Evolutionary conservation across 30 jellyfish, hydroid and myxozoan genomes (phyloP), one percentile per base, ranked within the genome.

Genomic region (Aurelia coerulea): DNA sequence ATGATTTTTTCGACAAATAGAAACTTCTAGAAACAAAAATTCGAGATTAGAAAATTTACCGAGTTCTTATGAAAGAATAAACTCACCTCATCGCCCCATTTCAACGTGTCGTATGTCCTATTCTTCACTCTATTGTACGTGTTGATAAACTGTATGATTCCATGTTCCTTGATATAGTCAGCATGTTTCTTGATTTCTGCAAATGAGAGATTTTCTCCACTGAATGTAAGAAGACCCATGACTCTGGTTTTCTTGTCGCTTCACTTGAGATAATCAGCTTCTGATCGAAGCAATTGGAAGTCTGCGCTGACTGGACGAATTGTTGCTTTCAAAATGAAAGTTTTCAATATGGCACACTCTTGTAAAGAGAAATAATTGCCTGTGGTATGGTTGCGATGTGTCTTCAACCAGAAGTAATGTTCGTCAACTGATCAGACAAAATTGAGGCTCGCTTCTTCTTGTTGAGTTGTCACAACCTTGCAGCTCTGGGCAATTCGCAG

Each of bases 31-130:
- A 7, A 46, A 46, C 14, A 46, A 46, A 46, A 46, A 46, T 46
- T 0, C 12, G 14, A 46, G 6, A 6, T 8, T 0, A 7, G 56
- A 6, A 9, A 46, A 46, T 46, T 46, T 46, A 46, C 8, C 6
- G 56, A 46, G 0, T 42, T 46, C 14, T 46, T 1, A 46, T 46
- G 11, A 56, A 33, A 42, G 31, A 19, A 2, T 0, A 42, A 2
- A 50, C 89, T 32, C 76, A 96, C 99, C 98, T 96, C 99, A 69
- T 96, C 99, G 72, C 99, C 99, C 98, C 98, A 96, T 62, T 96
- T 96, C 46, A 96, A 79, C 2, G 97, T 75, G 62, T 96, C 99
- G 73, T 84, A 76, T 4, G 89, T 87, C 17, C 95, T 73, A 71
- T 96, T 96, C 78, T 91, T 96, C 31, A 91, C 92, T 70, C 91